Evolutionary conservation across 2,888 invertebrate species (phyloP).

Genomic region (Dynastes maya): DNA sequence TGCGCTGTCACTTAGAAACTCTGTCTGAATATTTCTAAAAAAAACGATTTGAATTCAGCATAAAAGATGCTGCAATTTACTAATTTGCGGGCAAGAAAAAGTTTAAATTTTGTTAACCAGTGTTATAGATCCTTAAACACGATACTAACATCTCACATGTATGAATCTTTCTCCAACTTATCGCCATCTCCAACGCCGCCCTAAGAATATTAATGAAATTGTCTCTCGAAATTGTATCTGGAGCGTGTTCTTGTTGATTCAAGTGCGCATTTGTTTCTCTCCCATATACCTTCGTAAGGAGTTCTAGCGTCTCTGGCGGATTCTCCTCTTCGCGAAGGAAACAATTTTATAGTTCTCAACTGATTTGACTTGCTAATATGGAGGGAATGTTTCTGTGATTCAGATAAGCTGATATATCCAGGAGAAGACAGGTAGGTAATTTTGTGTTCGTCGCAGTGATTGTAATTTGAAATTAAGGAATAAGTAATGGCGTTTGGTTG

Average conservation of each 20-base stretch:
- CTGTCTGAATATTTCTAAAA: no score
- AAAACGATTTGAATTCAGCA: no score
- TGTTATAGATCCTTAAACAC: background rate
- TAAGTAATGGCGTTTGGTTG: no score
- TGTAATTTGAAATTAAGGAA: background rate
- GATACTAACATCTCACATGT: no score
- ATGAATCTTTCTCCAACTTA: no score
- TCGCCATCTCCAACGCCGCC: no score
- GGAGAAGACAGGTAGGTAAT: background rate
- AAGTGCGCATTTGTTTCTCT: no score
- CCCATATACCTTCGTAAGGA: background rate
- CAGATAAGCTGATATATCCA: background rate
- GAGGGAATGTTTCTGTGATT: background rate
- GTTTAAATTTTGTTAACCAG: no score
- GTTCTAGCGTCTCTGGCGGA: background rate
- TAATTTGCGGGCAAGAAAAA: no score
- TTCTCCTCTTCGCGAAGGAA: background rate
- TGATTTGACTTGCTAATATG: conserved; percentile 2
- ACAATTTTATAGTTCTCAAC: background rate
- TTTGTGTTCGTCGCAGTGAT: background rate
- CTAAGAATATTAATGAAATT: background rate
- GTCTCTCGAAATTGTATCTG: background rate
- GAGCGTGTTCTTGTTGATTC: no score
- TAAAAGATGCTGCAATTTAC: no score
- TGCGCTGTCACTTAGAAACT: no score